Base-by-base conservation (phyloP, 1,140 invertebrate species). In the Drosophila pachea region DNA sequence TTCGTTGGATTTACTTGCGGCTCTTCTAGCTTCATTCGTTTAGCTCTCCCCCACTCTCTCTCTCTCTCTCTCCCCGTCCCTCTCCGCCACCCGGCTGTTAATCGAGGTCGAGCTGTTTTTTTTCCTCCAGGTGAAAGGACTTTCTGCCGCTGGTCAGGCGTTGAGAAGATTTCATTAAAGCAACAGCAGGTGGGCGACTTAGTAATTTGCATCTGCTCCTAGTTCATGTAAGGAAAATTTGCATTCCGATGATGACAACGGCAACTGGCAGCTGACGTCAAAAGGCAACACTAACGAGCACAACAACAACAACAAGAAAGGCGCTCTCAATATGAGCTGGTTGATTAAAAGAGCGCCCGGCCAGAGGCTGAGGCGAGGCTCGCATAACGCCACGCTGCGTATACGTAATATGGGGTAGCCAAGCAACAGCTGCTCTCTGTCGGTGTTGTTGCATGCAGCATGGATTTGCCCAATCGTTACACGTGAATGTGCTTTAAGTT, bases 301-400 rank as follows among this genome's bases (percentile, higher is more conserved):
- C 60, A 62, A 50, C 29, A 59, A 55, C 9, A 43, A 32, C 38
- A 45, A 55, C 0, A 12, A 16, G 8, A 0, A 50, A 50, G 40
- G 33, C 2, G 31, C 36, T 35, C 58, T 52, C 48, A 31, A 35
- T 36, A 12, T 14, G 14, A 47, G 31, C 38, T 11, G 52, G 11
- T 72, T 74, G 63, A 72, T 74, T 74, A 68, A 72, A 74, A 72
- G 22, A 22, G 35, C 31, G 58, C 63, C 62, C 60, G 33, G 40
- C 7, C 40, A 43, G 48, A 63, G 72, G 55, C 43, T 43, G 22
- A 22, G 22, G 22, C 22, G 22, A 22, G 22, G 40, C 68, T 66
- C 61, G 52, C 55, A 65, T 61, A 70, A 70, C 49, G 36, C 49
- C 45, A 48, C 38, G 53, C 38, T 5, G 60, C 40, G 65, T 55